A percentile compares a stretch with the other conserved stretches of the same genome.
phyloP scores from a whole-genome alignment of 92 coral and sea anemone genomes.

The Porites evermanni region DNA sequence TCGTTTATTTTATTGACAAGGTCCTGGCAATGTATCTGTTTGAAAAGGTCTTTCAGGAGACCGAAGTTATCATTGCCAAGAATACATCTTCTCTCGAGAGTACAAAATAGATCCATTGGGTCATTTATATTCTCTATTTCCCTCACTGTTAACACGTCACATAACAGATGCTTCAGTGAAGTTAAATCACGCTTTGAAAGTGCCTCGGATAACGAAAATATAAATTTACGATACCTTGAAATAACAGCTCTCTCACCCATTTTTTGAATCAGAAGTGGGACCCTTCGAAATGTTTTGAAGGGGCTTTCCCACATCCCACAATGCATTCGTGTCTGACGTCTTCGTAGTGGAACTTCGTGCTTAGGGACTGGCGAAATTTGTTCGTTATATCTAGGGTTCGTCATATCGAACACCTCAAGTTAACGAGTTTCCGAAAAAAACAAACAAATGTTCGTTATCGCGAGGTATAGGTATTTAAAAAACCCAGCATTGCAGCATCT shows the following conservation, averaged over 20 bases:
- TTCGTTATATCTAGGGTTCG: too few species aligned
- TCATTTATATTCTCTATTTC: slow-evolving; percentile 5
- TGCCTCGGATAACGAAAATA: background rate
- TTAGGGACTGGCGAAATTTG: too few species aligned
- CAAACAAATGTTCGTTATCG: too few species aligned
- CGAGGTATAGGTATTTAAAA: too few species aligned
- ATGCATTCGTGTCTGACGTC: too few species aligned
- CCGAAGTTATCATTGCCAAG: background rate
- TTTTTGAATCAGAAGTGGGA: too few species aligned
- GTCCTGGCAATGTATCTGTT: slow-evolving; percentile 19
- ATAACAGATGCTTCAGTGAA: slow-evolving; percentile 24
- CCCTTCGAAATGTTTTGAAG: too few species aligned
- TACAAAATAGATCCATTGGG: background rate
- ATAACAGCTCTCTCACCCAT: background rate
- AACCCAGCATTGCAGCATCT: too few species aligned
- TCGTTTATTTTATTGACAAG: slow-evolving; percentile 22
- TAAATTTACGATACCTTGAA: slow-evolving; percentile 25
- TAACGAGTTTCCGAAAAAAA: too few species aligned
- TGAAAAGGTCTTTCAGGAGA: slow-evolving; percentile 17
- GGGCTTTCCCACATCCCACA: too few species aligned
- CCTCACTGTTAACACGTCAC: slow-evolving; percentile 1
- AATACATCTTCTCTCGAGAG: background rate
- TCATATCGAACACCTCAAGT: too few species aligned
- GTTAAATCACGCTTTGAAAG: background rate
- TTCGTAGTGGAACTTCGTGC: too few species aligned